Evolutionary conservation across 2,113 vertebrate species (phyloP).

Genomic region (Pangasianodon gigas): DNA sequence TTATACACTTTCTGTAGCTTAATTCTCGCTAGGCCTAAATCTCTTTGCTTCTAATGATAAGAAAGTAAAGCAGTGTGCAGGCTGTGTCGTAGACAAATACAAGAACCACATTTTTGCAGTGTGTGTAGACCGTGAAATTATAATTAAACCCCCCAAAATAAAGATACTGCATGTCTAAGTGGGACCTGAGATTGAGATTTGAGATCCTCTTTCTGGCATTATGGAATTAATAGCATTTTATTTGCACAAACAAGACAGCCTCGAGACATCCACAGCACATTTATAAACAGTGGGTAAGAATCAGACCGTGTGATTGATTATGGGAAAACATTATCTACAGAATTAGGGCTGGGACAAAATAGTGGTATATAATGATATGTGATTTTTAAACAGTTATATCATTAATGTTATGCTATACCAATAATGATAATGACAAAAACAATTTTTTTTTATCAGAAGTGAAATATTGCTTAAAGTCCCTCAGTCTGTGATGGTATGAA

Average conservation of each 20-base stretch:
- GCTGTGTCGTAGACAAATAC: neutral
- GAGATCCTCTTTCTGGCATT: conserved; percentile 20
- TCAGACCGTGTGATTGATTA: conserved; percentile 5
- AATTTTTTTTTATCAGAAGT: neutral
- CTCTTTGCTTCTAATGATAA: conserved; percentile 4
- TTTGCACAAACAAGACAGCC: conserved; percentile 32
- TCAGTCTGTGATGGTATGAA: neutral
- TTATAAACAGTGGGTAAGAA: conserved; percentile 37
- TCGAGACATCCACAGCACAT: conserved; percentile 21
- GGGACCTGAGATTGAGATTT: conserved; percentile 5
- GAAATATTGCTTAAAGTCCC: neutral
- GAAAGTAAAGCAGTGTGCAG: neutral
- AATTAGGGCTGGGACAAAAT: neutral
- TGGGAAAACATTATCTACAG: neutral
- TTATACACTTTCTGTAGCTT: conserved; percentile 21
- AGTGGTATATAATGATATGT: neutral
- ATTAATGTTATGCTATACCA: neutral
- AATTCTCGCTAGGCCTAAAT: neutral
- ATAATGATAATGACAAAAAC: neutral
- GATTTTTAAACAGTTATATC: neutral
- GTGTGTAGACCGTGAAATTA: neutral
- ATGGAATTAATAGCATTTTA: conserved; percentile 18
- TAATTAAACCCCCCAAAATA: neutral
- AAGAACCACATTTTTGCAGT: neutral
- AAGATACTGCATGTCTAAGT: neutral